phyloP scores from a whole-genome alignment of 2,888 invertebrate genomes.

The Hirtodrosophila cameraria region DNA sequence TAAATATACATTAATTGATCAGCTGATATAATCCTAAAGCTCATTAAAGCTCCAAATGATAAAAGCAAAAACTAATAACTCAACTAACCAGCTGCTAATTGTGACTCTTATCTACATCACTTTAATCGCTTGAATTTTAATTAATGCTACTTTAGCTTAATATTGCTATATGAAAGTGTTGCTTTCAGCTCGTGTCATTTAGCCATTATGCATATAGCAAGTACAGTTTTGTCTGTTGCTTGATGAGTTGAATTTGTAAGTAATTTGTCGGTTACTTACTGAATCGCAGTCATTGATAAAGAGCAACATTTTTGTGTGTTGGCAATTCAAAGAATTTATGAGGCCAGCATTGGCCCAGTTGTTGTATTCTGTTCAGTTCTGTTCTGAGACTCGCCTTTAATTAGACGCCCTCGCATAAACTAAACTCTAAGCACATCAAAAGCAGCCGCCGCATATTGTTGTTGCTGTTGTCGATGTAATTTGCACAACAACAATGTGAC shows the following conservation, averaged over 20 bases:
- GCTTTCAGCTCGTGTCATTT: conserved; percentile 12
- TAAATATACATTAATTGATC: no score
- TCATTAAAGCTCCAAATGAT: no score
- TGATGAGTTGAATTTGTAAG: conserved; percentile 30
- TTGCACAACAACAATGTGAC: conserved; percentile 66
- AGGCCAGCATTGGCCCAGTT: conserved; percentile 60
- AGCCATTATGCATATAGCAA: not conserved
- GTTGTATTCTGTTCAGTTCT: no score
- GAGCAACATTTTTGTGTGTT: conserved; percentile 6
- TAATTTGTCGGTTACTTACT: conserved; percentile 25
- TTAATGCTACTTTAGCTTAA: no score
- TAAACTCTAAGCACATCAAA: conserved; percentile 58
- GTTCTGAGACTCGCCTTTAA: conserved; percentile 54
- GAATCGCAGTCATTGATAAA: conserved; percentile 27
- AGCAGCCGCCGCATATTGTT: conserved; percentile 43
- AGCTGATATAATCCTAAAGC: no score
- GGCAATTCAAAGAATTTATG: conserved; percentile 48
- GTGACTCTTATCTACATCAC: no score
- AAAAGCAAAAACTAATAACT: no score
- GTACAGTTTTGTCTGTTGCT: not conserved
- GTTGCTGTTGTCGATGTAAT: conserved; percentile 54
- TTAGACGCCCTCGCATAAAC: conserved; percentile 59
- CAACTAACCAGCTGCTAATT: no score
- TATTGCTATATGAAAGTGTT: no score
- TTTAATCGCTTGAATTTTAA: no score